Evolutionary conservation across 2,888 invertebrate genomes (phyloP).

Genomic region (Cyaniris semiargus): DNA sequence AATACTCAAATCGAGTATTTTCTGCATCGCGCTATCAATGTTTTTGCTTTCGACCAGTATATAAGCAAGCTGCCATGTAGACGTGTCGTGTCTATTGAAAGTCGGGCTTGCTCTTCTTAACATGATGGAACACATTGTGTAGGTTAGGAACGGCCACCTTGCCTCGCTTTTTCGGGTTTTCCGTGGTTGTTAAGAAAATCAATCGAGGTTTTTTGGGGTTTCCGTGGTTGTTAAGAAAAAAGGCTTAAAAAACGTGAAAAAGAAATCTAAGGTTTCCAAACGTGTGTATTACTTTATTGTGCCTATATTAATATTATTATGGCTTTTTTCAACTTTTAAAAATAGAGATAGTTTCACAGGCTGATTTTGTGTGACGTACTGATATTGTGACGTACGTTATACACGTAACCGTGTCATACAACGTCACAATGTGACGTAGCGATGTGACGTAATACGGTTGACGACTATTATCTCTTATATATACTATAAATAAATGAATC

Average conservation of each 20-base stretch:
- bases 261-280: neutral
- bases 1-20: neutral
- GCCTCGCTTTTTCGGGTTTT: constrained; percentile 30
- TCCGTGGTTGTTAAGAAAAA: neutral
- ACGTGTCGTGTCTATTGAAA: constrained; percentile 93
- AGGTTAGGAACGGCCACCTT: constrained; percentile 32
- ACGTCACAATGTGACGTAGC: neutral
- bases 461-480: neutral
- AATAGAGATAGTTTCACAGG: neutral
- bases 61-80: constrained; percentile 38
- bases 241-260: neutral
- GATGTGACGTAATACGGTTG: neutral
- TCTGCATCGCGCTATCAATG: constrained; percentile 43
- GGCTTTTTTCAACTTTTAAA: no score
- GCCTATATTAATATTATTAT: no score
- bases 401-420: no score
- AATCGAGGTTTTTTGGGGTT: neutral
- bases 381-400: neutral
- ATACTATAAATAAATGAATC: no score
- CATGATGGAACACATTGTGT: constrained; percentile 86
- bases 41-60: constrained; percentile 43
- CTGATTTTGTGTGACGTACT: neutral
- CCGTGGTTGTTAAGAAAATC: neutral
- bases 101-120: constrained; percentile 98
- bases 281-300: neutral